phyloP scores from a whole-genome alignment of 2,797 vertebrate species.

The Artibeus jamaicensis region DNA sequence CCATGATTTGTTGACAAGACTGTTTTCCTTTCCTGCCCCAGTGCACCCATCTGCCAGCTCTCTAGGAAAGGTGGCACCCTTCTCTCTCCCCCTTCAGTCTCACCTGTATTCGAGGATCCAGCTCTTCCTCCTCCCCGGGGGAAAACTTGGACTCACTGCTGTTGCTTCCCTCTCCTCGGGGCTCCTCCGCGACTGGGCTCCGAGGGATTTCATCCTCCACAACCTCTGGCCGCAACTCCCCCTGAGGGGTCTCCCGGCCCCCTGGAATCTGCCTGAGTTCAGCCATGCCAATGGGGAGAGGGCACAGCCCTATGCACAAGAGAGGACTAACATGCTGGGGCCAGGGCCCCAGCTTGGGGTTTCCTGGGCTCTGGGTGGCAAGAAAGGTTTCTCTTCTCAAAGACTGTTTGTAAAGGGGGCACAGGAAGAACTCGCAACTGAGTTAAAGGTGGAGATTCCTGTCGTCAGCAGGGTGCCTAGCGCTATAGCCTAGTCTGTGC shows the following conservation, averaged over 20 bases:
- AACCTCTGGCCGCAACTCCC: constrained; percentile 45
- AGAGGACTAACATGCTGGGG: constrained; percentile 64
- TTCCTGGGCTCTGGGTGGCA: neutral
- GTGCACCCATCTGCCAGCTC: neutral
- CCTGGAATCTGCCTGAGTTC: constrained; percentile 53
- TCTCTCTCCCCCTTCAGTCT: neutral
- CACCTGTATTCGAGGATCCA: constrained; percentile 90
- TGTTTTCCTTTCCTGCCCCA: neutral
- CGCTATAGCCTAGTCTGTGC: neutral
- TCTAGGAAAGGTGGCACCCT: neutral
- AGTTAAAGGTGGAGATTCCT: neutral
- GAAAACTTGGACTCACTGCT: constrained; percentile 64
- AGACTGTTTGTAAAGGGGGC: neutral
- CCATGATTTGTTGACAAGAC: neutral
- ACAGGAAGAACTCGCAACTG: neutral
- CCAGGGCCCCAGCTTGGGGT: constrained; percentile 43
- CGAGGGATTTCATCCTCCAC: constrained; percentile 70
- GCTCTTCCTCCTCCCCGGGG: constrained; percentile 85
- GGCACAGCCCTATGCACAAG: constrained; percentile 68
- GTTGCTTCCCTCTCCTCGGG: constrained; percentile 68
- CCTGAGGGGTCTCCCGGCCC: constrained; percentile 65
- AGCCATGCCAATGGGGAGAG: constrained; percentile 54
- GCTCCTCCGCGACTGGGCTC: constrained; percentile 81
- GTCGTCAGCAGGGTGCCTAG: neutral
- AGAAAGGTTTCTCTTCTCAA: constrained; percentile 16